Conservation (phyloP, 1,140 invertebrate genomes). For the Micrasema minimum region DNA sequence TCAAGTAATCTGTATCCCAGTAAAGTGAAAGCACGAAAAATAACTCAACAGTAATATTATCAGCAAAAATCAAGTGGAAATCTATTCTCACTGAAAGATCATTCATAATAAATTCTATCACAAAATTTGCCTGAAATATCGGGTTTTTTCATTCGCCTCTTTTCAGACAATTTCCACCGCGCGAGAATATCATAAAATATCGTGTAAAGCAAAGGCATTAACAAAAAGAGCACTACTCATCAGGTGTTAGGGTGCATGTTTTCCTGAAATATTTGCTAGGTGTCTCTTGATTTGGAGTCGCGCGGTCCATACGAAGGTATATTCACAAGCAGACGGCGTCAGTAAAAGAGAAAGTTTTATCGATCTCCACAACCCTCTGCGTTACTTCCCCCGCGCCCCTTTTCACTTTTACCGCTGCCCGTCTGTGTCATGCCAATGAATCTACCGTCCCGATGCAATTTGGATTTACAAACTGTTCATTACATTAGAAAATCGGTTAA, state of each 20-base stretch:
- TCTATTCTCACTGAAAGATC: background rate
- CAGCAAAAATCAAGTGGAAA: too few species aligned
- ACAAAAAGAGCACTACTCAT: background rate
- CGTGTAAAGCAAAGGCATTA: background rate
- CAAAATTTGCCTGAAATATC: slow-evolving; percentile 1
- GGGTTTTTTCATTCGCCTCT: background rate
- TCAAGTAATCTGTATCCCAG: too few species aligned
- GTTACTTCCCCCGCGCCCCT: slow-evolving; percentile 38
- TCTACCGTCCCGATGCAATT: slow-evolving; percentile 25
- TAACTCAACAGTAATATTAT: too few species aligned
- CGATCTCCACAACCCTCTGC: slow-evolving; percentile 39
- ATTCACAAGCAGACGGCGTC: slow-evolving; percentile 16
- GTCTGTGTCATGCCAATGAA: slow-evolving; percentile 28
- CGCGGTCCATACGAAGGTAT: slow-evolving; percentile 10
- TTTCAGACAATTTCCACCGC: background rate
- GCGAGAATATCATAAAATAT: background rate
- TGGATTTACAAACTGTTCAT: slow-evolving; percentile 19
- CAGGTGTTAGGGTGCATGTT: background rate
- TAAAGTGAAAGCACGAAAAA: too few species aligned
- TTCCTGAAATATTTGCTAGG: background rate
- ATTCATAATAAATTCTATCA: slow-evolving; percentile 9
- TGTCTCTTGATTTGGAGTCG: slow-evolving; percentile 3
- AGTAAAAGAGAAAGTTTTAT: slow-evolving; percentile 53
- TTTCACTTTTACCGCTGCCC: slow-evolving; percentile 46
- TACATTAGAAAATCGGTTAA: too few species aligned